Evolutionary conservation across 2,888 invertebrate species (phyloP).

Genomic region (Spisula subtruncata): DNA sequence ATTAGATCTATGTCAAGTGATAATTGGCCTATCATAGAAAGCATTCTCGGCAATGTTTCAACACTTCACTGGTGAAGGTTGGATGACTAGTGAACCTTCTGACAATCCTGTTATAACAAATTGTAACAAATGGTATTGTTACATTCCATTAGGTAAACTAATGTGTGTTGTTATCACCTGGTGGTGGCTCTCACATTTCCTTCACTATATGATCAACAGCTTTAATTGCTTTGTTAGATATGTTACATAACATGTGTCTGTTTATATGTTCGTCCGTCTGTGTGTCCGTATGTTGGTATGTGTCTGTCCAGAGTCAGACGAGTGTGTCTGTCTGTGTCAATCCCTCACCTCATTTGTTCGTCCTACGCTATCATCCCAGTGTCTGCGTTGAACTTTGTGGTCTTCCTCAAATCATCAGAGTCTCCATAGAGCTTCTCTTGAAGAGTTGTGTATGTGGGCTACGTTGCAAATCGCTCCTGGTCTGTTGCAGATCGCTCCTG

Average conservation of each 20-base stretch:
- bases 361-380: too few species aligned
- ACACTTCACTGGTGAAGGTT: background rate
- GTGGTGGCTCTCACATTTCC: background rate
- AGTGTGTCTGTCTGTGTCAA: too few species aligned
- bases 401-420: too few species aligned
- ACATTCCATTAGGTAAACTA: background rate
- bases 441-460: too few species aligned
- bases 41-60: background rate
- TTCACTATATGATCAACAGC: background rate
- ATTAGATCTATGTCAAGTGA: conserved; percentile 11
- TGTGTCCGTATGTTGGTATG: background rate
- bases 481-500: too few species aligned
- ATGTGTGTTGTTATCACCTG: background rate
- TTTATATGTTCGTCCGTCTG: background rate
- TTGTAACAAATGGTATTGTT: background rate
- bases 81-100: background rate
- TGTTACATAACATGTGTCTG: background rate
- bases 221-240: background rate
- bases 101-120: background rate
- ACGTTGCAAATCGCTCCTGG: too few species aligned
- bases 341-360: too few species aligned
- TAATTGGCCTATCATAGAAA: conserved; percentile 11
- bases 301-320: background rate
- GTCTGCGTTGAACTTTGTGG: too few species aligned
- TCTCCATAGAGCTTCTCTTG: too few species aligned